A percentile compares a stretch with the other conserved stretches of the same genome.
Evolutionary conservation across 2,797 vertebrate genomes (phyloP).

Genomic region (Gallirallus australis): DNA sequence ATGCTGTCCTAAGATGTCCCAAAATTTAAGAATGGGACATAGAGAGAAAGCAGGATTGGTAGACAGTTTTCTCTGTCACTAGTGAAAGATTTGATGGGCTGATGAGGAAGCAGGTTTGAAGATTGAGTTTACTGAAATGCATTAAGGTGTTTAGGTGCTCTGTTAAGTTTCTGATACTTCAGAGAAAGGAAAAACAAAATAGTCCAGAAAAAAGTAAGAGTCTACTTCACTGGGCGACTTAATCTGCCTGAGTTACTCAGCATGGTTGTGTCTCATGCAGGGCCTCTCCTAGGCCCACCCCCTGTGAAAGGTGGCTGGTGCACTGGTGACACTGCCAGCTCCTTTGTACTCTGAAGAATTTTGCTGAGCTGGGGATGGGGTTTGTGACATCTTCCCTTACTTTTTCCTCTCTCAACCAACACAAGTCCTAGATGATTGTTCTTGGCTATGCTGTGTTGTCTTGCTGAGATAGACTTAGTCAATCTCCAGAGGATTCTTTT

Average conservation of each 20-base stretch:
- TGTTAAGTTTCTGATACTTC: neutral
- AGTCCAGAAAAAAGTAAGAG: neutral
- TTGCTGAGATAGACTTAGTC: neutral
- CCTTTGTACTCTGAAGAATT: neutral
- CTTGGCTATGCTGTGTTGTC: neutral
- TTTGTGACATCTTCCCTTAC: neutral
- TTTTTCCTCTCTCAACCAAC: neutral
- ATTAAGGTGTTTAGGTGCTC: neutral
- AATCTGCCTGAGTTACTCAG: neutral
- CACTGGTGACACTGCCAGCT: neutral
- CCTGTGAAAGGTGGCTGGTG: neutral
- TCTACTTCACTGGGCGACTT: neutral
- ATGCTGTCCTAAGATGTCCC: neutral
- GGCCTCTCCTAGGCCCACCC: neutral
- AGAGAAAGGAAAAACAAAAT: neutral
- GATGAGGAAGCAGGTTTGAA: neutral
- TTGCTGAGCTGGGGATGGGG: neutral
- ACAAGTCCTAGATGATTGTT: neutral
- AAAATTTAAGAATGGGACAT: neutral
- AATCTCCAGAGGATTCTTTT: neutral
- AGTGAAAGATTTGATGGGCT: neutral
- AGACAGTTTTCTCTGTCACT: neutral
- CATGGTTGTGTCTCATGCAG: rapidly evolving
- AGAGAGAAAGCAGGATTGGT: neutral
- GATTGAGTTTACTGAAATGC: neutral